Evolutionary conservation across 2,797 vertebrate genomes (phyloP).

Genomic region (Silurus aristotelis): DNA sequence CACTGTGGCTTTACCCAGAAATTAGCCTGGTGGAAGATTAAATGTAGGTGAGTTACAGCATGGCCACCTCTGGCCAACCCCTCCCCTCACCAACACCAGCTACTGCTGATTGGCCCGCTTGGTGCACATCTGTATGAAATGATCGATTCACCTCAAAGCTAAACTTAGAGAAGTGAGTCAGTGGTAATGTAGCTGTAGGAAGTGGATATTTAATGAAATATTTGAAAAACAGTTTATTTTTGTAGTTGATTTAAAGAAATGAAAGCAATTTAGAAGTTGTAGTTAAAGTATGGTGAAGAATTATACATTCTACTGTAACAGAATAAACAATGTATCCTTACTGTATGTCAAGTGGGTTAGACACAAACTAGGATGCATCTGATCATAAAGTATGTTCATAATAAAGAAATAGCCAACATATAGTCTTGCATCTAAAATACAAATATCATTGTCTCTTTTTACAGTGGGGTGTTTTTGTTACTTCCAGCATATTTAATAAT

Average conservation of each 20-base stretch:
- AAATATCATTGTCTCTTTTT: not conserved
- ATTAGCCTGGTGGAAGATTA: slow-evolving; percentile 59
- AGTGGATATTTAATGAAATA: not conserved
- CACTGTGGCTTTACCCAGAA: slow-evolving; percentile 62
- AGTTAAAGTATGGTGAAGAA: not conserved
- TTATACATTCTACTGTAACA: not conserved
- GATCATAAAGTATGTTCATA: not conserved
- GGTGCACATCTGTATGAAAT: slow-evolving; percentile 10
- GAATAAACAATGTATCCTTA: not conserved
- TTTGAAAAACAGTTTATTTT: not conserved
- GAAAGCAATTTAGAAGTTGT: not conserved
- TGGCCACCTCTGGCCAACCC: slow-evolving; percentile 70
- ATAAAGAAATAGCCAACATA: too few species aligned
- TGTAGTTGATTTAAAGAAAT: not conserved
- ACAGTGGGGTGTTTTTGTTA: not conserved
- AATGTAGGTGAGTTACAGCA: slow-evolving; percentile 64
- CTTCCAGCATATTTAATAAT: not conserved
- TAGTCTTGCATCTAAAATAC: too few species aligned
- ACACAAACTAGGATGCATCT: not conserved
- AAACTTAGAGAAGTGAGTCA: not conserved
- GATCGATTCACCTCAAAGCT: slow-evolving; percentile 3
- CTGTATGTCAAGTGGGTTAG: too few species aligned
- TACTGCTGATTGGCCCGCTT: slow-evolving; percentile 49
- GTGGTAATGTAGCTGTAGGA: not conserved
- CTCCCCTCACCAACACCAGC: slow-evolving; percentile 59